These are phyloP conservation scores for Monochamus alternatus DNA, from an alignment of 2,888 invertebrate genomes.

Conservation along the genomic window DNA sequence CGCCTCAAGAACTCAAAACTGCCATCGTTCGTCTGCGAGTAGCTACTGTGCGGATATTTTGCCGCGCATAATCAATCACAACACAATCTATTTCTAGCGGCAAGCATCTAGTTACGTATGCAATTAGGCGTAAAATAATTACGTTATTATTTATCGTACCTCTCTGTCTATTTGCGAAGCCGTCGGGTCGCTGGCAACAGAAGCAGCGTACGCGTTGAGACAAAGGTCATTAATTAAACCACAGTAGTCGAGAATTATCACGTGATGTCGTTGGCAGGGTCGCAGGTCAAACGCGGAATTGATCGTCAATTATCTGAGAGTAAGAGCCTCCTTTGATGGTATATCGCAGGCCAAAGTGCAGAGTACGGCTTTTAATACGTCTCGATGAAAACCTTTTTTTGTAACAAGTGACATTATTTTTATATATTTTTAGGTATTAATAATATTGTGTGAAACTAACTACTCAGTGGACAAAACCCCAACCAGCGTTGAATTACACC, in stretches of 20 bases:
- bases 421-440: too few relatives aligned
- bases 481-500: too few relatives aligned
- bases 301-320: constrained; percentile 32
- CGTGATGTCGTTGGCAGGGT: constrained; percentile 31
- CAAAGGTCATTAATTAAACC: constrained; percentile 31
- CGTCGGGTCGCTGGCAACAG: too few relatives aligned
- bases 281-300: constrained; percentile 31
- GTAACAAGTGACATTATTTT: too few relatives aligned
- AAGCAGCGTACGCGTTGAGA: constrained; percentile 6
- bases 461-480: too few relatives aligned
- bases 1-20: too few relatives aligned
- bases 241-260: constrained; percentile 25
- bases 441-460: too few relatives aligned
- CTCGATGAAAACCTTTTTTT: too few relatives aligned
- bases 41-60: background rate
- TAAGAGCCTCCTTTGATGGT: constrained; percentile 26
- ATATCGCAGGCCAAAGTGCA: constrained; percentile 18
- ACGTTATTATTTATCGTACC: background rate
- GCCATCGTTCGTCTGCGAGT: too few relatives aligned
- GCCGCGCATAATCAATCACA: background rate
- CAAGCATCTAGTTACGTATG: background rate
- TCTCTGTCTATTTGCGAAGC: background rate
- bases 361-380: background rate
- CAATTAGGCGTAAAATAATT: background rate
- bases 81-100: background rate